phyloP scores from a whole-genome alignment of 2,888 invertebrate species.

The Zhengitettix transpicula region DNA sequence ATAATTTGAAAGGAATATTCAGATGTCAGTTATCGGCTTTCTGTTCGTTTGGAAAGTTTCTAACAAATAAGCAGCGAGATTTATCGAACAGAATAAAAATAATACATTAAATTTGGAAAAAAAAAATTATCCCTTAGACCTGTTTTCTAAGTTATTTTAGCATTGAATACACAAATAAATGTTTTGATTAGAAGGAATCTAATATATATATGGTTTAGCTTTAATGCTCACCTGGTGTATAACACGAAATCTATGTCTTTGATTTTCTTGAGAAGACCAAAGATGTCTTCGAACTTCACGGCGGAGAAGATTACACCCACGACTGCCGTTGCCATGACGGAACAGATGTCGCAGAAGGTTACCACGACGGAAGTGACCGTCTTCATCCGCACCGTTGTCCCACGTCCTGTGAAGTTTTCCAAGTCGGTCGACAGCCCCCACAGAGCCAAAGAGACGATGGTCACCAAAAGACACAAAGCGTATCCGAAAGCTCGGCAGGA shows the following conservation, averaged over 20 bases:
- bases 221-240: background rate
- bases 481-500: background rate
- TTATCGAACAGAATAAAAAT: no score
- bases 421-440: background rate
- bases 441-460: background rate
- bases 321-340: slow-evolving; percentile 34
- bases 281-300: slow-evolving; percentile 24
- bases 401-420: background rate
- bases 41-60: no score
- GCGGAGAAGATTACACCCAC: slow-evolving; percentile 36
- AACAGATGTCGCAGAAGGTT: slow-evolving; percentile 36
- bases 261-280: background rate
- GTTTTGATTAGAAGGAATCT: no score
- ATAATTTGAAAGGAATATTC: no score
- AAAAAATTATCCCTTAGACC: no score
- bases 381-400: slow-evolving; percentile 29
- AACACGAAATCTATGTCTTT: background rate
- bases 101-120: no score
- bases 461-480: background rate
- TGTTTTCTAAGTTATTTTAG: no score
- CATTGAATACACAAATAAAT: no score
- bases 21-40: no score
- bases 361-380: slow-evolving; percentile 37
- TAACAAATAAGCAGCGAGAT: no score
- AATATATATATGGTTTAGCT: no score